Conservation (phyloP, 2,113 vertebrate species). For the Odontophorus gujanensis region DNA sequence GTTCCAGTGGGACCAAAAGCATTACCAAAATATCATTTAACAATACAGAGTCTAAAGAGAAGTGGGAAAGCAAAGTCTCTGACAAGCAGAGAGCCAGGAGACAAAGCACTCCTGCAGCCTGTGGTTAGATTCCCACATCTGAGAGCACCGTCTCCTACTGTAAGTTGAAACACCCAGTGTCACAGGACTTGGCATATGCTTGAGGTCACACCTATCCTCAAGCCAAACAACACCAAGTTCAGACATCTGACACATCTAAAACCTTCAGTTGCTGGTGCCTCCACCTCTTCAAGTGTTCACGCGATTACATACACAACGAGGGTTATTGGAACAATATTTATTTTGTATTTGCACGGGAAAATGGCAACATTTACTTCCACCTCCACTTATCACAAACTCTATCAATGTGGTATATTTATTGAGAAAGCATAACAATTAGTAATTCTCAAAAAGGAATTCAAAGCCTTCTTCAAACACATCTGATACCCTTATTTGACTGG, state of each 20-base stretch:
- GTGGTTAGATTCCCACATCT: background rate
- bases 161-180: background rate
- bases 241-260: background rate
- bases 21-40: background rate
- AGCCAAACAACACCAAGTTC: background rate
- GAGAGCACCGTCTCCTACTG: background rate
- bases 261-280: background rate
- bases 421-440: background rate
- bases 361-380: background rate
- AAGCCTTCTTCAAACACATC: background rate
- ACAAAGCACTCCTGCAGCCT: background rate
- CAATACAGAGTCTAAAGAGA: background rate
- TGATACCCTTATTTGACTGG: background rate
- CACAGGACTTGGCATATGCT: rapidly evolving
- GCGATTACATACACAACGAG: background rate
- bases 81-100: background rate
- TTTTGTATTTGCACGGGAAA: background rate
- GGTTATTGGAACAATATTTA: background rate
- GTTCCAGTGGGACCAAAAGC: background rate
- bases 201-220: background rate
- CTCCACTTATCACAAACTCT: background rate
- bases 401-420: background rate
- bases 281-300: background rate
- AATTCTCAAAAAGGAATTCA: background rate
- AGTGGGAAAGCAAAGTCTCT: background rate